Conservation (phyloP, 1,140 invertebrate genomes). For the Drosophila sechellia region DNA sequence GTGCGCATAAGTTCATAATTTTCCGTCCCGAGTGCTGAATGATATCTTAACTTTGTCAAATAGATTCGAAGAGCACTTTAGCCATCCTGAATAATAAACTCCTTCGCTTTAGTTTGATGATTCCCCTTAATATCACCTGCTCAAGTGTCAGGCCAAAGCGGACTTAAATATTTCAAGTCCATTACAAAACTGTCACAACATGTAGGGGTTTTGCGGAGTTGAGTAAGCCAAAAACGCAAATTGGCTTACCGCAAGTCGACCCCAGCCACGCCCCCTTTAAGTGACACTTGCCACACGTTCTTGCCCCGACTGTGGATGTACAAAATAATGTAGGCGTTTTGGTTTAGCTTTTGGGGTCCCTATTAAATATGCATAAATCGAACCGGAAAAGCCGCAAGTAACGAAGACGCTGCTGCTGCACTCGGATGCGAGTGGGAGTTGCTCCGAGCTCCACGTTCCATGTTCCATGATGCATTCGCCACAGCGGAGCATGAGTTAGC, state of each 20-base stretch:
- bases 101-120: not conserved
- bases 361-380: constrained; percentile 69
- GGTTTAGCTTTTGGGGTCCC: constrained; percentile 17
- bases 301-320: not conserved
- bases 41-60: constrained; percentile 1
- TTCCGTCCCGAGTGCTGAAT: constrained; percentile 14
- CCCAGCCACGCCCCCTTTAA: constrained; percentile 10
- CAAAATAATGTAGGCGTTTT: constrained; percentile 41
- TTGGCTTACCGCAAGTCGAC: constrained; percentile 48
- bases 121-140: constrained; percentile 10
- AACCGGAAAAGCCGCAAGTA: constrained; percentile 34
- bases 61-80: constrained; percentile 1
- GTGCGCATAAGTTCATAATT: constrained; percentile 7
- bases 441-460: constrained; percentile 1
- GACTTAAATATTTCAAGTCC: constrained; percentile 61
- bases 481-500: constrained; percentile 43
- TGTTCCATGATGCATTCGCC: constrained; percentile 21
- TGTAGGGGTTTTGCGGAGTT: constrained; percentile 36
- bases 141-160: constrained; percentile 13
- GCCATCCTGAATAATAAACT: constrained; percentile 4
- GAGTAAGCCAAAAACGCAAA: constrained; percentile 44
- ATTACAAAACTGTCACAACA: constrained; percentile 61
- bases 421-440: constrained; percentile 21
- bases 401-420: constrained; percentile 20
- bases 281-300: constrained; percentile 64